Evolutionary conservation across 2,888 invertebrate genomes (phyloP).

Genomic region (Parthenolecanium corni): DNA sequence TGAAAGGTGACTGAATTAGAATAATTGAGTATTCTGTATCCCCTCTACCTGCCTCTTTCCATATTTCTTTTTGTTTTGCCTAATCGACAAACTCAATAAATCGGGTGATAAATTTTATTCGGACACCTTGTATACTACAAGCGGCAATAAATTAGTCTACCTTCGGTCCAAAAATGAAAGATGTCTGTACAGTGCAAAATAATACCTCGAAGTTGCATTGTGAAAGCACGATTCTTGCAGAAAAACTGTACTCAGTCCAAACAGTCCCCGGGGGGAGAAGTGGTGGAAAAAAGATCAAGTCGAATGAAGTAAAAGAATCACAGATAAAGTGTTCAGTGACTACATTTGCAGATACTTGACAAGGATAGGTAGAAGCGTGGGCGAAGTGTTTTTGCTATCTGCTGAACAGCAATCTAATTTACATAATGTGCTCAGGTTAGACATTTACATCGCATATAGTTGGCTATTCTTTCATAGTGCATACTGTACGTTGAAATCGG

Average conservation of each 20-base stretch:
- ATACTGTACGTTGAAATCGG: too few relatives aligned
- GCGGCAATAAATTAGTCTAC: constrained; percentile 24
- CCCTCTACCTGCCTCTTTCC: too few relatives aligned
- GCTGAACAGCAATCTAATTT: constrained; percentile 22
- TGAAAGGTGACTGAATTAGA: too few relatives aligned
- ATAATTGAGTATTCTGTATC: too few relatives aligned
- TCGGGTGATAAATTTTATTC: constrained; percentile 21
- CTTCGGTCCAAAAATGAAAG: constrained; percentile 26
- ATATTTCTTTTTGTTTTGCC: too few relatives aligned
- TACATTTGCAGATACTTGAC: constrained; percentile 17
- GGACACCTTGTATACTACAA: constrained; percentile 24
- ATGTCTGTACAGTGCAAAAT: constrained; percentile 22
- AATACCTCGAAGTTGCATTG: constrained; percentile 22
- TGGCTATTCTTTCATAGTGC: too few relatives aligned
- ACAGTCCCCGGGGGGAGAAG: neutral
- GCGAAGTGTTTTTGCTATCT: constrained; percentile 22
- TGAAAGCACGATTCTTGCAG: constrained; percentile 24
- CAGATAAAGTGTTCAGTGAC: constrained; percentile 18
- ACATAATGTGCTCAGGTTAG: constrained; percentile 23
- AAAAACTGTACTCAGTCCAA: neutral
- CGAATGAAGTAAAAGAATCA: neutral
- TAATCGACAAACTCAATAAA: neutral
- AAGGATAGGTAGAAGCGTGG: constrained; percentile 5
- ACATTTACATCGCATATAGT: constrained; percentile 20
- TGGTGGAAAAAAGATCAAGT: too few relatives aligned